phyloP scores from a whole-genome alignment of 2,113 vertebrate species.

The Neotoma lepida region DNA sequence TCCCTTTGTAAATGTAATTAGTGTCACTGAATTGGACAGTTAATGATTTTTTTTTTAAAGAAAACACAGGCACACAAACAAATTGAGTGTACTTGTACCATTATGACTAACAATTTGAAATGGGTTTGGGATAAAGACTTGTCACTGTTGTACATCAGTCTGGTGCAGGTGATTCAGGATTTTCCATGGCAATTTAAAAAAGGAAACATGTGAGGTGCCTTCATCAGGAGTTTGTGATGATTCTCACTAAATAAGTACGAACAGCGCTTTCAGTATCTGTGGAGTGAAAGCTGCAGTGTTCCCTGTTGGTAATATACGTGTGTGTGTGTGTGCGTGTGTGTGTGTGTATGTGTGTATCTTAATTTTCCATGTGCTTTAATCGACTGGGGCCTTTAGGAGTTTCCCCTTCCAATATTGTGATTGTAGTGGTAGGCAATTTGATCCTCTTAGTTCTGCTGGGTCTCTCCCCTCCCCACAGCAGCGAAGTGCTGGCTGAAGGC shows the following conservation, averaged over 20 bases:
- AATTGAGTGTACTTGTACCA: background rate
- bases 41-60: background rate
- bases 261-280: background rate
- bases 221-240: background rate
- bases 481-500: background rate
- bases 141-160: background rate
- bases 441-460: slow-evolving; percentile 9
- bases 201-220: background rate
- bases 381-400: background rate
- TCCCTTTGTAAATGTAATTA: background rate
- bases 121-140: background rate
- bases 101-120: background rate
- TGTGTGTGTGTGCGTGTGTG: too few species aligned
- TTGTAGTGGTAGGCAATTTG: slow-evolving; percentile 9
- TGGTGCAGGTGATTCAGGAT: background rate
- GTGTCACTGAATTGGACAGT: background rate
- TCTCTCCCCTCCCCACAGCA: background rate
- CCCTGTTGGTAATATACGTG: background rate
- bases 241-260: background rate
- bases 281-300: background rate
- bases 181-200: background rate
- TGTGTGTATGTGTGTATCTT: too few species aligned
- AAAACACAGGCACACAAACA: background rate
- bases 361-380: slow-evolving; percentile 15
- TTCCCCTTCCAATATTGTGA: background rate